A percentile compares a stretch with the other conserved stretches of the same genome.
phyloP scores from a whole-genome alignment of 2,113 vertebrate species.

The Ranitomeya variabilis region DNA sequence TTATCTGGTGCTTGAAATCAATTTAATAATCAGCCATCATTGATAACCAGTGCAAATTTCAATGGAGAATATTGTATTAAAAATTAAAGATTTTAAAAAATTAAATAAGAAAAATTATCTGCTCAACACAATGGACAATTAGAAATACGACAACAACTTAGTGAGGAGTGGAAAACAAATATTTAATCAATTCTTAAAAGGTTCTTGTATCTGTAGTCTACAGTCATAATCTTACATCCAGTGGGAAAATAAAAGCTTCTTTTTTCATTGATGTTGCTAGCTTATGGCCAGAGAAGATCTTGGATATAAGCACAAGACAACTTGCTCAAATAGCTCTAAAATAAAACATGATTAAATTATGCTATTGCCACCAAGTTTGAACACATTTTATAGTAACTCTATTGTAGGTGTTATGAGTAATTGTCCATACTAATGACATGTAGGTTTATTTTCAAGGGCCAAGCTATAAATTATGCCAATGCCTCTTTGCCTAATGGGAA shows the following conservation, averaged over 20 bases:
- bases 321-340: not conserved
- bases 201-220: slow-evolving; percentile 20
- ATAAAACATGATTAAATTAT: not conserved
- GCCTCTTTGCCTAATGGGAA: no score
- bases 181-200: slow-evolving; percentile 34
- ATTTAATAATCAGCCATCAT: not conserved
- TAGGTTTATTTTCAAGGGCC: no score
- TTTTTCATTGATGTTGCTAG: slow-evolving; percentile 9
- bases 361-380: not conserved
- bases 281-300: not conserved
- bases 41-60: not conserved
- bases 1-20: not conserved
- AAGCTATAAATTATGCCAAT: no score
- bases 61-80: not conserved
- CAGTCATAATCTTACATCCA: slow-evolving; percentile 12
- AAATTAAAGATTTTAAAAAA: not conserved
- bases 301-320: not conserved
- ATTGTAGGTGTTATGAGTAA: not conserved
- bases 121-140: slow-evolving; percentile 14
- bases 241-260: slow-evolving; percentile 37
- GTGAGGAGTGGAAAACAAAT: not conserved
- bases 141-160: slow-evolving; percentile 5
- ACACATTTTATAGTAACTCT: not conserved
- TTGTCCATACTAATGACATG: not conserved
- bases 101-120: not conserved